Evolutionary conservation across 2,888 invertebrate species (phyloP).

Genomic region (Caenorhabditis wallacei): DNA sequence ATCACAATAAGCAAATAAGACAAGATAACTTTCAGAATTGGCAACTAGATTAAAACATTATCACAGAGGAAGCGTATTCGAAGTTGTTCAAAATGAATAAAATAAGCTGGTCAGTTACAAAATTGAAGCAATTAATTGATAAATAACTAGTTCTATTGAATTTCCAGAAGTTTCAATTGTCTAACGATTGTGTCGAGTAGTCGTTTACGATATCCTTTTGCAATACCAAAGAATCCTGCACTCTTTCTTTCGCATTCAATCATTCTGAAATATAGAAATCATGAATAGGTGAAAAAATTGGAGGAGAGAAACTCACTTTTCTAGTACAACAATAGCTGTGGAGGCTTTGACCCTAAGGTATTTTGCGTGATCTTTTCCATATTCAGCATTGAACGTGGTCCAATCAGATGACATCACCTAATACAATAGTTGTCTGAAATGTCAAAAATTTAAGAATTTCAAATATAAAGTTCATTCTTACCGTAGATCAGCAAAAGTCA

Average conservation of each 20-base stretch:
- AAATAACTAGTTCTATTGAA: slow-evolving; percentile 23
- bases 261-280: slow-evolving; percentile 86
- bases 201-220: slow-evolving; percentile 92
- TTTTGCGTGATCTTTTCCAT: slow-evolving; percentile 89
- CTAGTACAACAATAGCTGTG: slow-evolving; percentile 92
- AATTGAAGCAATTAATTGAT: no score
- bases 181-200: slow-evolving; percentile 95
- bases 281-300: background rate
- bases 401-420: slow-evolving; percentile 95
- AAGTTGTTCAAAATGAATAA: no score
- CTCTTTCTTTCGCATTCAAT: slow-evolving; percentile 90
- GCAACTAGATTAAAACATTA: background rate
- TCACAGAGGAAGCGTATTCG: background rate
- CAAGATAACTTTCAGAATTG: no score
- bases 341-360: slow-evolving; percentile 94
- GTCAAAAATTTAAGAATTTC: background rate
- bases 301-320: slow-evolving; percentile 88
- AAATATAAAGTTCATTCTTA: slow-evolving; percentile 8
- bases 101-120: no score
- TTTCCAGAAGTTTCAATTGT: slow-evolving; percentile 87
- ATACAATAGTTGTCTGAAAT: slow-evolving; percentile 89
- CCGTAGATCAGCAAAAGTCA: slow-evolving; percentile 91
- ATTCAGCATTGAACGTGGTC: slow-evolving; percentile 97
- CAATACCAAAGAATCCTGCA: slow-evolving; percentile 71
- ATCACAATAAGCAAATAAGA: no score